Base-by-base conservation (phyloP, 2,113 vertebrate genomes). In the Poicephalus meyeri region DNA sequence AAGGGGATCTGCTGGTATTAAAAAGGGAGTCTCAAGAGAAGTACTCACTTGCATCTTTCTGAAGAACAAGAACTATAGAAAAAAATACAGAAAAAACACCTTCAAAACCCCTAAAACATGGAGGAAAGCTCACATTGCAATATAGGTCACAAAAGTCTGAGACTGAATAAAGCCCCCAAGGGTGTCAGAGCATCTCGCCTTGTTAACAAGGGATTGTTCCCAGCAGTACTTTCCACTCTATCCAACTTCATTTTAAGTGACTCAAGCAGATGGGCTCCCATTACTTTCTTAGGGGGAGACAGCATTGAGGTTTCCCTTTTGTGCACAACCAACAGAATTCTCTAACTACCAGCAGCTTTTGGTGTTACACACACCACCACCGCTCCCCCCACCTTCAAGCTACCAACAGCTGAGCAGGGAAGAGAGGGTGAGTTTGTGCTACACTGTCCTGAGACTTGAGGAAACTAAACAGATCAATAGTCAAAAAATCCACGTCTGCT, bases 151-250 rank as follows among this genome's bases (percentile, higher is more conserved):
- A 37, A 20, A 70, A 42, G 55, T 25, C 5, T n/a, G 41, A 85
- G 66, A 68, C 0, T 31, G 6, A 78, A 80, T 16, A 78, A 69
- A 71, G 66, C 7, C 25, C 31, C 18, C 5, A 2, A 0, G 8
- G 21, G 13, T 64, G 28, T 42, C 44, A 74, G 49, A 78, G 50
- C 42, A 41, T 58, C 42, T 41, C 0, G 1, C 33, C 26, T 53
- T 44, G 70, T 53, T 71, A 58, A 35, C n/a, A 31, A 25, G 44
- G 31, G 37, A 28, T 14, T 90, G 31, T 35, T 73, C 73, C 70
- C 50, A 44, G 55, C 31, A 88, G 66, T 41, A 61, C 24, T 25
- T 56, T 89, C 15, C 8, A 13, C 21, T 50, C 83, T 46, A 65
- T 19, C 50, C 25, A 47, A 6, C 13, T 46, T 35, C 39, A 70